phyloP scores from a whole-genome alignment of 2,113 vertebrate species.

The Alexandromys fortis region DNA sequence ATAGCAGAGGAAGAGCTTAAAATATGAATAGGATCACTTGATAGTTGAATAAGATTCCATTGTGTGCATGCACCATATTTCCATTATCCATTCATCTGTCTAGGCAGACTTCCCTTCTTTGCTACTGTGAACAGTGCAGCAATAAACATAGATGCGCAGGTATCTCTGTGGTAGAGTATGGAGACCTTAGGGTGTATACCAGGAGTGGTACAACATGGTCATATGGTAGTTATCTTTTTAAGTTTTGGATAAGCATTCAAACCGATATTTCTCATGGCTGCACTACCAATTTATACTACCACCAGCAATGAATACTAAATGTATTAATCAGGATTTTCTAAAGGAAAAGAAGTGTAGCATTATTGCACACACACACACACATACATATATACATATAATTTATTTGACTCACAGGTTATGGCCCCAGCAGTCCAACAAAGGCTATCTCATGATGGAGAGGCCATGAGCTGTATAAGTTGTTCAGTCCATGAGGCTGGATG shows the following conservation, averaged over 20 bases:
- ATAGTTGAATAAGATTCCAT: too few relatives aligned
- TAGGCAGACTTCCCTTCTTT: too few relatives aligned
- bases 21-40: neutral
- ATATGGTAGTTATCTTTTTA: neutral
- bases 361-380: neutral
- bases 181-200: neutral
- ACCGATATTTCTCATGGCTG: neutral
- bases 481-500: neutral
- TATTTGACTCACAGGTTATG: neutral
- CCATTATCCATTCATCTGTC: neutral
- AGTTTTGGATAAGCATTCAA: neutral
- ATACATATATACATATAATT: neutral
- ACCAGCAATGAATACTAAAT: neutral
- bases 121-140: neutral
- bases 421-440: neutral
- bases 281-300: too few relatives aligned
- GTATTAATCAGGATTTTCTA: neutral
- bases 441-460: neutral
- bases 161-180: neutral
- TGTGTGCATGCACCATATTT: neutral
- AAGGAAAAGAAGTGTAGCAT: neutral
- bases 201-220: neutral
- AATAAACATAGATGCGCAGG: neutral
- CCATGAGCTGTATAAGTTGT: neutral
- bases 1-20: neutral